Conservation (phyloP, 2,888 invertebrate species). For the Archips crataeganus region DNA sequence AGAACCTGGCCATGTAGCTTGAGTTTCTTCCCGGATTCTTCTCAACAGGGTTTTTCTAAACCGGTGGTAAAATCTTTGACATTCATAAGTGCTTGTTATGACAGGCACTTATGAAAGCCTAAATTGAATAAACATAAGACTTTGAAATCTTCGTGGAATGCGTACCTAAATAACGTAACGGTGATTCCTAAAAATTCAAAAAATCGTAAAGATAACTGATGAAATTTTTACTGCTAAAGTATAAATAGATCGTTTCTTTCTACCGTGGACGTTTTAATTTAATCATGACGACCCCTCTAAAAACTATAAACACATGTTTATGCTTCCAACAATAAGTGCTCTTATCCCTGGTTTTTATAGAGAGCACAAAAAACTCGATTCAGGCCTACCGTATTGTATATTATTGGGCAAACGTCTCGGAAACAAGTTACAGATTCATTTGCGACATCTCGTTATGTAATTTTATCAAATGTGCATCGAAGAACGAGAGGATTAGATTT, state of each 20-base stretch:
- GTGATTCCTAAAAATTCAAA: background rate
- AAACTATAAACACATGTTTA: conserved; percentile 19
- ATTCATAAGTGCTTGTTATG: no score
- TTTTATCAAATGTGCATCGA: background rate
- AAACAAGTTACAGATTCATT: conserved; percentile 13
- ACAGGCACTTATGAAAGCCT: no score
- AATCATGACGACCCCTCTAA: conserved; percentile 5
- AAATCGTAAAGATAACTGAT: background rate
- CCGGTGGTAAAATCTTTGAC: no score
- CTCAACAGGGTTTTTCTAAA: no score
- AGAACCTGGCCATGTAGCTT: no score
- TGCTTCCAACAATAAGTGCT: background rate
- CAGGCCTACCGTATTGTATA: background rate
- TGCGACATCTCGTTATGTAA: conserved; percentile 27
- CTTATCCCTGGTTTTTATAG: background rate
- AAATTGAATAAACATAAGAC: background rate
- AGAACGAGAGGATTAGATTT: background rate
- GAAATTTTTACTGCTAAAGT: background rate
- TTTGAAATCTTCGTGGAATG: background rate
- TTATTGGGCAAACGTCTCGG: conserved; percentile 8
- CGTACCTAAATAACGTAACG: background rate
- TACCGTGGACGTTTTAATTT: background rate
- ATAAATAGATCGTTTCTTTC: background rate
- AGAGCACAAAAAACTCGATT: background rate
- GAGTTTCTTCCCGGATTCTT: no score